Base-by-base conservation (phyloP, 2,113 vertebrate genomes). In the Fukomys damarensis region DNA sequence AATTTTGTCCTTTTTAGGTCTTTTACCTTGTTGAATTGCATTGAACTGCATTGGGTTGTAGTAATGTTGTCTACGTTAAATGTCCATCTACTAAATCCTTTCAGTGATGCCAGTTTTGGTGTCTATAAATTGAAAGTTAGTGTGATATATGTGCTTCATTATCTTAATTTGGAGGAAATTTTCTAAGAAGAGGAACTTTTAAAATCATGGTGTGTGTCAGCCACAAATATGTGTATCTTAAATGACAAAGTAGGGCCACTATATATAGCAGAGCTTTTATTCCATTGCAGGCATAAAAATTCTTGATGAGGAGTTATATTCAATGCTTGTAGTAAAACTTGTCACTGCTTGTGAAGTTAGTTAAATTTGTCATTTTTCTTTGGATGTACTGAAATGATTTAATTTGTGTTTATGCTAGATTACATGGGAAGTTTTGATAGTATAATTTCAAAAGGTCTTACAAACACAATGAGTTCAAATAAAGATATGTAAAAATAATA, bases 331-430 rank as follows among this genome's bases (percentile, higher is more conserved):
- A 84, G 43, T 94, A 84, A 79, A 93, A 76, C 24, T 49, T 96
- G 5, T 68, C 84, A 86, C 10, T 68, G 7, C 70, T 92, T 88
- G 22, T 81, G 56, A 93, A 82, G 74, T 30, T 63, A 54, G 65
- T 82, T 76, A 86, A 85, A 56, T 86, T 76, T 66, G n/a, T 80
- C 43, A 26, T 87, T 93, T 90, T 92, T 58, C n/a, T 86, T 92
- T 63, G 56, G 26, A 72, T 52, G 77, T 85, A 65, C 30, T 65
- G 35, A 49, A 85, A 16, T 22, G 10, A 96, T 38, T 77, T 72
- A 43, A 22, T 76, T 97, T 92, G 38, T 70, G 3, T 65, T 77
- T 93, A 19, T 81, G 72, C 4, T 86, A 86, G 7, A 46, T 84
- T 85, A 74, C 61, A 32, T 20, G 58, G 83, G 68, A 89, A 93